Percentiles rank a stretch among this genome's conserved stretches.
These are phyloP conservation scores for Drosophila koepferae DNA, from an alignment of 2,888 invertebrate species.

Conservation along the genomic window DNA sequence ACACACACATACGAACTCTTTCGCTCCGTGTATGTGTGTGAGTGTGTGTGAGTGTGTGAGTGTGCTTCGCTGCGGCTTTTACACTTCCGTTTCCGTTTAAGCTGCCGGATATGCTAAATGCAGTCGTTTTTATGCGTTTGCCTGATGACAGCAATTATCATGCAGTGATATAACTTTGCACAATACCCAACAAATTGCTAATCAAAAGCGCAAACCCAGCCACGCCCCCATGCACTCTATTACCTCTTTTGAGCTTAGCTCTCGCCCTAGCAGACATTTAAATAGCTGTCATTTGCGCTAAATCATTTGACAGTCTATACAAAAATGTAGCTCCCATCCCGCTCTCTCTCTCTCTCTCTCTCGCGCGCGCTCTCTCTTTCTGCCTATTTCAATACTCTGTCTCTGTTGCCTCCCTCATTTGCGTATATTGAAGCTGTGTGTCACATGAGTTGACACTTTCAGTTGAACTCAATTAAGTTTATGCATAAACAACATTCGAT, in stretches of 20 bases:
- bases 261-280: conserved; percentile 13
- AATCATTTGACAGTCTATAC: conserved; percentile 38
- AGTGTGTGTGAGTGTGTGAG: neutral
- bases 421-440: conserved; percentile 57
- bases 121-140: conserved; percentile 74
- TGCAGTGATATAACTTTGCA: conserved; percentile 69
- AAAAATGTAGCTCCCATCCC: conserved; percentile 14
- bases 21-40: neutral
- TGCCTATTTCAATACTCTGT: neutral
- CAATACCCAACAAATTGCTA: conserved; percentile 60
- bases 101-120: conserved; percentile 74
- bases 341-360: neutral
- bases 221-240: neutral
- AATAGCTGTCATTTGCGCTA: conserved; percentile 43
- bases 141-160: conserved; percentile 77
- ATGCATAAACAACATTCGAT: conserved; percentile 72
- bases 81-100: conserved; percentile 79
- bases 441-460: conserved; percentile 82
- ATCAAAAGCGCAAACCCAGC: conserved; percentile 56
- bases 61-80: conserved; percentile 65
- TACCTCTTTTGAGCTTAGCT: neutral
- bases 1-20: conserved; percentile 19
- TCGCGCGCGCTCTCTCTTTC: neutral
- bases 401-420: conserved; percentile 37
- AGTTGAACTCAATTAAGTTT: conserved; percentile 82